phyloP scores from a whole-genome alignment of 35 echinoderm and acorn worm species.

The Apostichopus californicus region DNA sequence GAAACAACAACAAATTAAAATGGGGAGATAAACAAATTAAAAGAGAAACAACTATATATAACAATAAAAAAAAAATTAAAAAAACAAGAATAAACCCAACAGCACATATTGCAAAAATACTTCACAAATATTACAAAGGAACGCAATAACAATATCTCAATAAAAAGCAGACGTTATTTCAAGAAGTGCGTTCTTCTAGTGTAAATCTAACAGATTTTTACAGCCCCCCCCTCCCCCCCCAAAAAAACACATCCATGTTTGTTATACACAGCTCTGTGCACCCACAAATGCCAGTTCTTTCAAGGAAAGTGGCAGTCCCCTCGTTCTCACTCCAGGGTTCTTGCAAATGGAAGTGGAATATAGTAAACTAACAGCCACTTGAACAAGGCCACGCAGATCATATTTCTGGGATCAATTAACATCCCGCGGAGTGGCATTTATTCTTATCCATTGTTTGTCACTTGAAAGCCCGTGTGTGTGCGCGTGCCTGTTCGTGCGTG shows the following conservation, averaged over 20 bases:
- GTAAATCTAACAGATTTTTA: too few species aligned
- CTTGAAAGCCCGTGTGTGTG: neutral
- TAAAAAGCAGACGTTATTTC: too few species aligned
- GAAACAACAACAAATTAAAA: too few species aligned
- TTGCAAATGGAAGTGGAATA: neutral
- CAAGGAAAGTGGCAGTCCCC: neutral
- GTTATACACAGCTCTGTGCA: neutral
- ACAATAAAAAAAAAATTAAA: too few species aligned
- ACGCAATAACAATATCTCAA: too few species aligned
- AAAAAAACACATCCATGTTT: neutral
- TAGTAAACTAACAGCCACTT: slow-evolving; percentile 22
- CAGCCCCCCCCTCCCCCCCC: too few species aligned
- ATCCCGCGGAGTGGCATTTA: neutral
- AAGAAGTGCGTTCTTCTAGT: too few species aligned
- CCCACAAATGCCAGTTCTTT: neutral
- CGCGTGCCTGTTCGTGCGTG: neutral
- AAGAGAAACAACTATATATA: too few species aligned
- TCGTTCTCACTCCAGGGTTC: neutral
- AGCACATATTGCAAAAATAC: too few species aligned
- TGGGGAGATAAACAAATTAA: too few species aligned
- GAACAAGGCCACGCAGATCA: slow-evolving; percentile 20
- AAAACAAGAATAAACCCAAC: too few species aligned
- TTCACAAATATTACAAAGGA: too few species aligned
- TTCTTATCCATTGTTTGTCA: neutral
- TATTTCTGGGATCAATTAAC: slow-evolving; percentile 24